Base-by-base conservation (phyloP, 2,888 invertebrate species). In the Herminia tarsipennalis region DNA sequence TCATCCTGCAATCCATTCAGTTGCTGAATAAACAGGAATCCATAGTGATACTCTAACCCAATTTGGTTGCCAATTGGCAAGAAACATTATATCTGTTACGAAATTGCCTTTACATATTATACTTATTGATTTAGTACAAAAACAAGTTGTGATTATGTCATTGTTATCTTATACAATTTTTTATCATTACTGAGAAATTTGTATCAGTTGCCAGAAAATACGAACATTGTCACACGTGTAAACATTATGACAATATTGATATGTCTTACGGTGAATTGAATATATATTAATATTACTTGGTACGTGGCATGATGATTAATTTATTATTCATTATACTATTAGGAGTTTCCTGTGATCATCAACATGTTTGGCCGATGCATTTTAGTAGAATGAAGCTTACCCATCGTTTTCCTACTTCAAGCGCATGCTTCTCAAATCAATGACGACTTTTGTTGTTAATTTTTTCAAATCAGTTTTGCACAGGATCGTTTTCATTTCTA, bases 21-120 rank as follows among this genome's bases (percentile, higher is more conserved):
- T 69, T 70, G 65, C 64, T 73, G 70, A 69, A 76, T 73, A 70
- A 73, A 75, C 62, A 74, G 67, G 43, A 56, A 55, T 53, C 45
- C 53, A 63, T 62, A 64, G 62, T 56, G 54, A 70, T 62, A 62
- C 60, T 62, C 42, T 66, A 72, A 73, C 76, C 76, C 63, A 73
- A 69, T 58, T 61, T 61, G 45, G 62, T 49, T 62, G 66, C 61
- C 66, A 66, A 61, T 70, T 71, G 65, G 66, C 67, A 60, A 66
- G 38, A 43, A 33, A 49, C 21, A n/a, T n/a, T 44, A 28, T 52
- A 56, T 63, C 63, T 54, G 59, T 21, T 46, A 43, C 48, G 32
- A 38, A 55, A 52, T 51, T 50, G 50, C 47, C 40, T 46, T 46
- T 53, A 52, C 49, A 47, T 51, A 55, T 58, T 49, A 40, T 37